A percentile compares a stretch with the other conserved stretches of the same genome.
phyloP scores from a whole-genome alignment of 2,797 vertebrate species.

The Pipistrellus kuhlii region DNA sequence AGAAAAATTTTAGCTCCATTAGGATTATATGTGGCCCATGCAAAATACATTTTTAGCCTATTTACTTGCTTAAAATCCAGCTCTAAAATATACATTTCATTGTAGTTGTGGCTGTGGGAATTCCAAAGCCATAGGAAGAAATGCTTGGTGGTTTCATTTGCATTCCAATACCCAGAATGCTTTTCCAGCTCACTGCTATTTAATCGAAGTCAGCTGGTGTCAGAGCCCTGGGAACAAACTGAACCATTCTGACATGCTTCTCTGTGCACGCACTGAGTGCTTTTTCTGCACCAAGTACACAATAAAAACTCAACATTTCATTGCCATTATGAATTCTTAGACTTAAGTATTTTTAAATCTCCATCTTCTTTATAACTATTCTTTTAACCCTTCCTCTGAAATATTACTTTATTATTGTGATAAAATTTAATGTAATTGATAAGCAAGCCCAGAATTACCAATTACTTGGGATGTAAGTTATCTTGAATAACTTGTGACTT shows the following conservation, averaged over 20 bases:
- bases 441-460: not conserved
- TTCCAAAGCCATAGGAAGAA: conserved; percentile 79
- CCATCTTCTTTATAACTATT: conserved; percentile 29
- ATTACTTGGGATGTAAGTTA: not conserved
- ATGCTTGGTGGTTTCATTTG: conserved; percentile 79
- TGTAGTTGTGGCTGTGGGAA: conserved; percentile 79
- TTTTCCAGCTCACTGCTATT: conserved; percentile 82
- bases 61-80: conserved; percentile 72
- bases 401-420: not conserved
- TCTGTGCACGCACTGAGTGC: conserved; percentile 72
- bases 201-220: conserved; percentile 82
- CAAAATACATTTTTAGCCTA: conserved; percentile 61
- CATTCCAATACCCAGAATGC: conserved; percentile 82
- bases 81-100: conserved; percentile 72
- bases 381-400: conserved; percentile 57
- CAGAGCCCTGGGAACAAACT: conserved; percentile 79
- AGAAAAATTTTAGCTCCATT: conserved; percentile 34
- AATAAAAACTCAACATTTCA: conserved; percentile 67
- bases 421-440: conserved; percentile 55
- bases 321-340: conserved; percentile 54
- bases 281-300: conserved; percentile 64
- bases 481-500: conserved; percentile 15
- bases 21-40: conserved; percentile 38
- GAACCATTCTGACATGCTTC: conserved; percentile 76
- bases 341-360: conserved; percentile 53